Base-by-base conservation (phyloP, 92 coral and sea anemone species). In the Zoanthus sociatus region DNA sequence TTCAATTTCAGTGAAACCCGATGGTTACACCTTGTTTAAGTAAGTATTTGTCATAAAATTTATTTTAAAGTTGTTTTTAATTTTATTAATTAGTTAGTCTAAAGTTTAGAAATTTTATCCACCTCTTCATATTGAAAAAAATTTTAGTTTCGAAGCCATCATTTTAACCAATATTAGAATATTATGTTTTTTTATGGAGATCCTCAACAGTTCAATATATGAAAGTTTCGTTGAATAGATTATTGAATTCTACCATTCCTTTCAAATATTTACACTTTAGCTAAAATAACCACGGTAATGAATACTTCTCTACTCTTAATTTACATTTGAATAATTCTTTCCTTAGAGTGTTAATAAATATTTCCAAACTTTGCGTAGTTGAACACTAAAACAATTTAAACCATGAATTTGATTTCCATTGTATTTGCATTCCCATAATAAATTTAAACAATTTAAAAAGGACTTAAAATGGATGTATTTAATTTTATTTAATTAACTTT, bases 11-110 rank as follows among this genome's bases (percentile, higher is more conserved):
- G 91, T 94, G 87, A 89, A 89, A 74, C 84, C 89, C 47, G 26
- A 1, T 5, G 89, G 89, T 4, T 96, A 96, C 84, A 89, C 94
- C 70, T 83, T 96, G 86, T 91, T 79, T 89, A 94, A 94, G 98
- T 96, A 87, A 87, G 98, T 96, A 73, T 51, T 21, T 64, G 6
- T 48, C 17, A 6, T 31, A 45, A 15, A 7, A 63, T 4, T 63
- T 63, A 17, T 1, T 63, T 63, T 1, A 63, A 63, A 17, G 30
- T n/a, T 63, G 20, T 48, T 45, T 56, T 15, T 14, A 68, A 5
- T 70, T n/a, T 31, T 6, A 12, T 50, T 8, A 17, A 32, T 73
- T 15, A 48, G 7, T 31, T 18, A 64, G 68, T 21, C 33, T 2
- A 53, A n/a, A 63, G 69, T 63, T 5, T 7, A 18, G 69, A n/a